Percentiles rank a stretch among this genome's conserved stretches.
These are phyloP conservation scores for Marmota flaviventris DNA, from an alignment of 2,113 vertebrate species.

Conservation along the genomic window DNA sequence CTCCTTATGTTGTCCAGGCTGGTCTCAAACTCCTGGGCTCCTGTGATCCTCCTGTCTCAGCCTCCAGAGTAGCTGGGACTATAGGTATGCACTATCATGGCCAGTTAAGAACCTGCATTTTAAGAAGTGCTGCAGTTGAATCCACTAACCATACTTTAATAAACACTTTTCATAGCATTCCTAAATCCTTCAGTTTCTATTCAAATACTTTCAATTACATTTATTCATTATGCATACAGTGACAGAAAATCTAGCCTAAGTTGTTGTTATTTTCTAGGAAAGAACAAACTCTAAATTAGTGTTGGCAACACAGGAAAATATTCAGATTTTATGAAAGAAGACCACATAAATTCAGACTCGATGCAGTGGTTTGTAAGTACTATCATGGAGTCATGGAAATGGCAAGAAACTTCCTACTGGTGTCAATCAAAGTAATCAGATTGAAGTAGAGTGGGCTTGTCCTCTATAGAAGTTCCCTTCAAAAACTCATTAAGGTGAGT, in stretches of 20 bases:
- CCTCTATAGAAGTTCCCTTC: background rate
- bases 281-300: background rate
- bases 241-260: conserved; percentile 12
- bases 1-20: background rate
- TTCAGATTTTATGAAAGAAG: background rate
- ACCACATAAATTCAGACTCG: background rate
- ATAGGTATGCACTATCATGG: background rate
- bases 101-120: background rate
- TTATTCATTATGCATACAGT: background rate
- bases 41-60: background rate
- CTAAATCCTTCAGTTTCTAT: background rate
- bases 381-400: background rate
- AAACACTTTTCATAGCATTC: background rate
- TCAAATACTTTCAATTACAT: background rate
- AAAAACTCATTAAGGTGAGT: background rate
- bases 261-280: background rate
- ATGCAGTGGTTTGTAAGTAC: background rate
- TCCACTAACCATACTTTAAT: background rate
- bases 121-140: background rate
- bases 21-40: background rate
- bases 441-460: background rate
- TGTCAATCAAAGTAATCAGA: background rate
- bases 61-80: background rate
- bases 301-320: background rate
- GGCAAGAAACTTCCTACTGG: background rate